These are phyloP conservation scores for Ditula angustiorana DNA, from an alignment of 2,888 invertebrate genomes.

Conservation along the genomic window DNA sequence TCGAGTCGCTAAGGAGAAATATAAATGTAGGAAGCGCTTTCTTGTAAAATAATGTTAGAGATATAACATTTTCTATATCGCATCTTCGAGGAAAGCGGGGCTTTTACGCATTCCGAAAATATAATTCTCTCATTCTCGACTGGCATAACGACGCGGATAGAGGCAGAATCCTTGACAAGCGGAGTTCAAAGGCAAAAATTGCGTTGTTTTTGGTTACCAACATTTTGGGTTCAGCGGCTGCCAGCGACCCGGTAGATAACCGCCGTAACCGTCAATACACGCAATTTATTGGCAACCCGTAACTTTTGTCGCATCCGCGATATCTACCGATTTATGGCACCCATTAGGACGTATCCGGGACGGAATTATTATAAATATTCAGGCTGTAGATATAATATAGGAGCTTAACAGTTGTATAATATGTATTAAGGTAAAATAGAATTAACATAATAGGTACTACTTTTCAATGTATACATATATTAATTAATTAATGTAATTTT, in stretches of 20 bases:
- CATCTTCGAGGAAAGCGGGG: not conserved
- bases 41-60: conserved; percentile 5
- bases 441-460: no score
- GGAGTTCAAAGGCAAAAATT: not conserved
- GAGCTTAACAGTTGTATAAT: no score
- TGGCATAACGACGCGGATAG: not conserved
- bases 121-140: not conserved
- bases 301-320: conserved; percentile 68
- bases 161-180: no score
- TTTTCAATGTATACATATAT: no score
- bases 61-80: conserved; percentile 11
- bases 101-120: conserved; percentile 8
- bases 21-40: conserved; percentile 23
- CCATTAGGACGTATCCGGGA: conserved; percentile 59
- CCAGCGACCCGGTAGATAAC: conserved; percentile 40
- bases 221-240: conserved; percentile 7
- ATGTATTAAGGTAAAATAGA: no score
- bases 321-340: conserved; percentile 64
- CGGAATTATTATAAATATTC: conserved; percentile 50
- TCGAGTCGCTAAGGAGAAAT: conserved; percentile 14
- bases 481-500: no score
- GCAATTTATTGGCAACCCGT: conserved; percentile 67
- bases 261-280: conserved; percentile 59
- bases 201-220: not conserved
- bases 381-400: not conserved